Evolutionary conservation across 92 coral and sea anemone species (phyloP).

Genomic region (Metridium senile): DNA sequence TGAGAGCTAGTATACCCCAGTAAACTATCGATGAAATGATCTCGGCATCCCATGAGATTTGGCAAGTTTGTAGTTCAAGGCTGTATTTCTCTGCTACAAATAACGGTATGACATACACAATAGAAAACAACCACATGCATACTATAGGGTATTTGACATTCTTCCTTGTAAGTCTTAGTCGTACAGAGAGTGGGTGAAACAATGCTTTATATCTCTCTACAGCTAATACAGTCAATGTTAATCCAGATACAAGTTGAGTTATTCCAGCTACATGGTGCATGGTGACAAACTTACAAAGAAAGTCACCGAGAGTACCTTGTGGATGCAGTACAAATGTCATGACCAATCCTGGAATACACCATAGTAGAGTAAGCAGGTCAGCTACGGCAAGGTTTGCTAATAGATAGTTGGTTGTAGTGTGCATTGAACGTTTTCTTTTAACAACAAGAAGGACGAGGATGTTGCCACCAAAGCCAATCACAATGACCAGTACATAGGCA

Average conservation of each 20-base stretch:
- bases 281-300: conserved; percentile 77
- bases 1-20: conserved; percentile 62
- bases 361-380: conserved; percentile 60
- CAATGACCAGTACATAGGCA: conserved; percentile 50
- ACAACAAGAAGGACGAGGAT: conserved; percentile 62
- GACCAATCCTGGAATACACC: conserved; percentile 63
- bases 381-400: conserved; percentile 75
- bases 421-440: conserved; percentile 59
- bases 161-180: conserved; percentile 40
- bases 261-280: conserved; percentile 60
- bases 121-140: conserved; percentile 59
- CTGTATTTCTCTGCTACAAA: conserved; percentile 52
- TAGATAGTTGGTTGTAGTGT: conserved; percentile 68
- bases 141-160: conserved; percentile 63
- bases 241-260: conserved; percentile 65
- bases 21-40: conserved; percentile 24
- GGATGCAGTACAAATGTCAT: conserved; percentile 42
- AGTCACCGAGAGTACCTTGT: conserved; percentile 46
- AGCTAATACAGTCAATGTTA: conserved; percentile 77
- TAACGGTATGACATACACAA: conserved; percentile 58
- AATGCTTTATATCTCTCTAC: conserved; percentile 81
- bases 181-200: conserved; percentile 44
- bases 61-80: conserved; percentile 22
- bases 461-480: conserved; percentile 71
- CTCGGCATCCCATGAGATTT: background rate